Conservation (phyloP, 1,140 invertebrate genomes). For the Papilio dardanus region DNA sequence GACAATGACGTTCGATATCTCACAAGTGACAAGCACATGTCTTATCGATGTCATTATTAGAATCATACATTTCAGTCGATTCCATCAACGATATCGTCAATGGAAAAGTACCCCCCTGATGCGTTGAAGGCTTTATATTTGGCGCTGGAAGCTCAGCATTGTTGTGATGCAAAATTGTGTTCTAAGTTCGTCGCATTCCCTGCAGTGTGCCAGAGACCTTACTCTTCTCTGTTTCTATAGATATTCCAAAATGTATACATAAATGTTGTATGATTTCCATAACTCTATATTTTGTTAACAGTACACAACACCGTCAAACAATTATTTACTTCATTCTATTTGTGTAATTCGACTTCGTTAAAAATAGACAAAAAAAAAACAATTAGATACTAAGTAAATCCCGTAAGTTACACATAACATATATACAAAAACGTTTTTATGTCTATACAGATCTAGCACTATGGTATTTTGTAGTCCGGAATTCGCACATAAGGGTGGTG, state of each 20-base stretch:
- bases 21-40: too few species aligned
- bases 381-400: slow-evolving; percentile 30
- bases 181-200: too few species aligned
- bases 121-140: too few species aligned
- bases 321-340: slow-evolving; percentile 18
- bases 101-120: too few species aligned
- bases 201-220: not conserved
- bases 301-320: not conserved
- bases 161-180: too few species aligned
- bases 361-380: slow-evolving; percentile 32
- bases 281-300: not conserved
- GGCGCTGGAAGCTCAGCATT: too few species aligned
- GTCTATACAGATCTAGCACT: slow-evolving; percentile 65
- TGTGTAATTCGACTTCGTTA: slow-evolving; percentile 31
- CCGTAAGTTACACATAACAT: slow-evolving; percentile 28
- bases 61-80: too few species aligned
- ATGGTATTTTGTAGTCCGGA: slow-evolving; percentile 43
- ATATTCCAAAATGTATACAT: not conserved
- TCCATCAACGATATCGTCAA: too few species aligned
- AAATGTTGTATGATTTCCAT: not conserved
- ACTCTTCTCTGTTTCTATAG: not conserved
- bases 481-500: slow-evolving; percentile 26
- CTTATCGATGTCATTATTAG: too few species aligned
- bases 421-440: slow-evolving; percentile 34
- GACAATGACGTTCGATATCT: too few species aligned